Percentiles rank a stretch among this genome's conserved stretches.
Conservation (phyloP, 2,888 invertebrate genomes). For the Microplitis manilae region DNA sequence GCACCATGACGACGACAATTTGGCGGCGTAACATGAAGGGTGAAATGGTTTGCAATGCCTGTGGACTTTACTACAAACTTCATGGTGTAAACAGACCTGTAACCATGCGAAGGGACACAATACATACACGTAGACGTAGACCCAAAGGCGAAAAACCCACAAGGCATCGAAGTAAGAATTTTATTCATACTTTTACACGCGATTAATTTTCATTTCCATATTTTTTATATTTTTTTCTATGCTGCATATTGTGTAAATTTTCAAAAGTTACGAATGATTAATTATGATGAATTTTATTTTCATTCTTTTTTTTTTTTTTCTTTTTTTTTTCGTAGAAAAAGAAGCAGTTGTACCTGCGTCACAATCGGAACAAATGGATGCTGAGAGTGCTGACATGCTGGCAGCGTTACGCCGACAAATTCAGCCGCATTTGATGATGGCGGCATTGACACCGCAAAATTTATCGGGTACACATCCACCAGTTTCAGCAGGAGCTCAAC, state of each 20-base stretch:
- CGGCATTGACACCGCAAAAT: conserved; percentile 74
- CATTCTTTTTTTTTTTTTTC: conserved; percentile 16
- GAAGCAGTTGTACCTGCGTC: conserved; percentile 56
- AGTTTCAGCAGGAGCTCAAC: conserved; percentile 57
- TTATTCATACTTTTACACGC: neutral
- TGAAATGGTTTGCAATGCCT: conserved; percentile 99
- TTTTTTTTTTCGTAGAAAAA: conserved; percentile 58
- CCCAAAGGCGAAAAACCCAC: conserved; percentile 79
- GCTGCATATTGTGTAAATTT: conserved; percentile 37
- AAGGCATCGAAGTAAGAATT: conserved; percentile 67
- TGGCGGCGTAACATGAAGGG: conserved; percentile 97
- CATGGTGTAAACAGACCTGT: conserved; percentile 95
- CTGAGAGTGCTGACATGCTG: conserved; percentile 79
- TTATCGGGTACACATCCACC: conserved; percentile 64
- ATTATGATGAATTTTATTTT: conserved; percentile 3
- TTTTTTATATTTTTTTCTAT: conserved; percentile 11
- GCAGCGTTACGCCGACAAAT: conserved; percentile 80
- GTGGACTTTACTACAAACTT: conserved; percentile 97
- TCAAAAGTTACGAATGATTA: conserved; percentile 23
- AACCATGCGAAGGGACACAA: conserved; percentile 96
- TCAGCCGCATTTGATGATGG: conserved; percentile 81
- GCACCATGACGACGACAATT: conserved; percentile 96
- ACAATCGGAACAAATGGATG: conserved; percentile 66
- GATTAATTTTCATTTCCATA: neutral
- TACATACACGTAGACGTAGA: conserved; percentile 92